A percentile compares a stretch with the other conserved stretches of the same genome.
Evolutionary conservation across 2,888 invertebrate genomes (phyloP).

Genomic region (Cheilosia urbana): DNA sequence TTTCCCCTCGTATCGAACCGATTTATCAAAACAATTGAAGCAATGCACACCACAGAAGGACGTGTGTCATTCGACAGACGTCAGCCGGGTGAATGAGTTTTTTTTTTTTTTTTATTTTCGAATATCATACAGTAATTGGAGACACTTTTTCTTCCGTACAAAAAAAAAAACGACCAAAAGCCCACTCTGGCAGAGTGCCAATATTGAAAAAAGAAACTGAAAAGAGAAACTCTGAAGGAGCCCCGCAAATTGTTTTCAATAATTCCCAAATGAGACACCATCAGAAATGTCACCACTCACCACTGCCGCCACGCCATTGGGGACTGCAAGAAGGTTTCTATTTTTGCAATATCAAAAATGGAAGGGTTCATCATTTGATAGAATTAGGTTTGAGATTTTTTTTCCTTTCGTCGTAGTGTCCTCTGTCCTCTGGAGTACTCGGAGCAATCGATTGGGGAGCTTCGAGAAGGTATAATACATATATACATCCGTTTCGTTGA

Average conservation of each 20-base stretch:
- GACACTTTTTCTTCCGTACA: constrained; percentile 26
- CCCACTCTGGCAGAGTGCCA: constrained; percentile 61
- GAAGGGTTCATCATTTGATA: constrained; percentile 46
- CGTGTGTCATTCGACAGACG: constrained; percentile 32
- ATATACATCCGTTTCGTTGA: background rate
- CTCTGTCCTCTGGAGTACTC: too few relatives aligned
- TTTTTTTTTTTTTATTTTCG: constrained; percentile 43
- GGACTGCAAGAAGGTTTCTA: background rate
- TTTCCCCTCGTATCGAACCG: constrained; percentile 40
- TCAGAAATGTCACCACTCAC: constrained; percentile 17
- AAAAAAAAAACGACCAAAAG: background rate
- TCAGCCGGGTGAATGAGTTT: constrained; percentile 12
- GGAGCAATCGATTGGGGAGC: constrained; percentile 15
- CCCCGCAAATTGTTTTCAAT: constrained; percentile 63
- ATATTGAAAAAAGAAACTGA: constrained; percentile 25
- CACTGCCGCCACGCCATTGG: background rate
- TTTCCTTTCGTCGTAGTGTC: background rate
- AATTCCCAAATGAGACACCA: constrained; percentile 61
- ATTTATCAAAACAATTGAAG: constrained; percentile 57
- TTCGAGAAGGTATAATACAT: background rate
- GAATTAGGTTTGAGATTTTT: constrained; percentile 20
- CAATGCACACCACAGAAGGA: constrained; percentile 23
- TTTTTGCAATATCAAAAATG: constrained; percentile 11
- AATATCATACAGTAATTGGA: constrained; percentile 58
- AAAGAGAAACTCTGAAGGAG: constrained; percentile 22